Base-by-base conservation (phyloP, 2,797 vertebrate species). In the Hylomyscus alleni region DNA sequence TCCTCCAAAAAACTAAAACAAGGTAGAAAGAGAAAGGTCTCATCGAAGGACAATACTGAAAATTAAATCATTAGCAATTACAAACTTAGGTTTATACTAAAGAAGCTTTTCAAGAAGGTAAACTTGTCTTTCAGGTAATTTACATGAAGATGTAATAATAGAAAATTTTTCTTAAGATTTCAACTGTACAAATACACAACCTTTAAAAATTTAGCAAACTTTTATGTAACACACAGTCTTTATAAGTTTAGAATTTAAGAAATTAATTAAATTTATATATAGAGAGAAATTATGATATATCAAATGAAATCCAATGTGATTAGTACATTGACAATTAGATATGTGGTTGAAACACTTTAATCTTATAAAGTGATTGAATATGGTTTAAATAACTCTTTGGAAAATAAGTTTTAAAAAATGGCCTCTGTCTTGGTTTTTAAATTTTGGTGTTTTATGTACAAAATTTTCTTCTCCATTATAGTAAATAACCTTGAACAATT, bases 301-400 rank as follows among this genome's bases (percentile, higher is more conserved):
- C 1, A 62, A 77, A 58, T 44, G 17, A 92, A 92, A 84, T 2
- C 19, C 60, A 17, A 78, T 11, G 10, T 73, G 34, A n/a, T 44
- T 52, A 94, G 3, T 81, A 60, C 4, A 73, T 85, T 76, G 58
- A 31, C 11, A 93, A 87, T 8, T n/a, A 72, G 4, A 52, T 72
- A 69, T 0, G 80, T 9, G 62, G 34, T 24, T 87, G 19, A 84
- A 81, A 76, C 17, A 90, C 0, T 73, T 90, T 19, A 89, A 69
- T 89, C 73, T 93, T n/a, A 76, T 52, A 80, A 73, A 87, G 19
- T 50, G 56, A 85, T 65, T 65, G 84, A 29, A 67, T 86, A 78
- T 29, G 15, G 58, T 58, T 22, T 85, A 56, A 87, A 10, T 52
- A 34, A 77, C 3, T 69, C 60, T 62, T 95, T 40, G 89, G 15